A percentile compares a stretch with the other conserved stretches of the same genome.
Conservation (phyloP, 2,113 vertebrate species). For the Epinephelus lanceolatus region DNA sequence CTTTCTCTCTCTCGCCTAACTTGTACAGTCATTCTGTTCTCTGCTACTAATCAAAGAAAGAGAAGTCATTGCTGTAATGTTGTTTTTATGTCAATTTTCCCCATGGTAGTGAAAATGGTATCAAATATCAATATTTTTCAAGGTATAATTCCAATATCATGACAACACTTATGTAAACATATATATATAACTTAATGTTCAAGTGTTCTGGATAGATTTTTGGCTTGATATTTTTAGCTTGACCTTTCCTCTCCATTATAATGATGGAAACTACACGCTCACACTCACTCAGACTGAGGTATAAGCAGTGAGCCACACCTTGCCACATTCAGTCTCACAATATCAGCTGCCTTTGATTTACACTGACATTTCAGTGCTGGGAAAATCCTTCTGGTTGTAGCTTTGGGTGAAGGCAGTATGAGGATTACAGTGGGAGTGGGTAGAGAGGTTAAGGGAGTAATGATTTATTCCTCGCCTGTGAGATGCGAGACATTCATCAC, state of each 20-base stretch:
- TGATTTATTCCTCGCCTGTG: conserved; percentile 37
- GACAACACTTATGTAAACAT: no score
- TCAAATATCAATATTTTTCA: no score
- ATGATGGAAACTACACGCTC: conserved; percentile 5
- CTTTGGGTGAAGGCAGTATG: not conserved
- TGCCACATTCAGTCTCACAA: conserved; percentile 7
- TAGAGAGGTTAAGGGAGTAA: conserved; percentile 35
- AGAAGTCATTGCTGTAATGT: no score
- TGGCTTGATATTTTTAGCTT: conserved; percentile 40
- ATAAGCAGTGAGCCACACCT: conserved; percentile 52
- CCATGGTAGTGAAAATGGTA: no score
- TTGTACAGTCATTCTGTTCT: no score
- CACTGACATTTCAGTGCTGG: conserved; percentile 7
- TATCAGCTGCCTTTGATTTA: conserved; percentile 1
- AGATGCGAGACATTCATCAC: conserved; percentile 40
- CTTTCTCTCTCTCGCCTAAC: no score
- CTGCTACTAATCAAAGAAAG: no score
- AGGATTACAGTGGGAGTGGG: conserved; percentile 13
- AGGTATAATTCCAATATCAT: no score
- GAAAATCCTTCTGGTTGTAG: not conserved
- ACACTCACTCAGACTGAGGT: conserved; percentile 6
- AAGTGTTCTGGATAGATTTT: not conserved
- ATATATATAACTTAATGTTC: no score
- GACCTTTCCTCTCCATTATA: conserved; percentile 42
- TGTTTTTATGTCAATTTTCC: no score